Conservation (phyloP, 2,113 vertebrate species). For the Propithecus coquereli region DNA sequence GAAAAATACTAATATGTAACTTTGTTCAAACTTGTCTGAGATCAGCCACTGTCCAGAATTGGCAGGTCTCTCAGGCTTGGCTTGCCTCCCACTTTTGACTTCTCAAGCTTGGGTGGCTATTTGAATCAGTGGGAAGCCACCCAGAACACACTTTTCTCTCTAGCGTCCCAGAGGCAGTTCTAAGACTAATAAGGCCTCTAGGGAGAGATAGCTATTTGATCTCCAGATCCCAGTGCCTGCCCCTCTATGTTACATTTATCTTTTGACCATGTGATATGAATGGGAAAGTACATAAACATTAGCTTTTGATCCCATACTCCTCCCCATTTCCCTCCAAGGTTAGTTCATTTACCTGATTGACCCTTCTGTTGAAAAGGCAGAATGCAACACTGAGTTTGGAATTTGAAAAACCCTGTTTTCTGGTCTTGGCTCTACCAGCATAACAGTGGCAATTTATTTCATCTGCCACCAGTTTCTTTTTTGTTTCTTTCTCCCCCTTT, state of each 20-base stretch:
- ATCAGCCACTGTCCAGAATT: slow-evolving; percentile 28
- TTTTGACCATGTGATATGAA: background rate
- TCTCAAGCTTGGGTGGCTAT: background rate
- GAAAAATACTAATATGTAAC: slow-evolving; percentile 29
- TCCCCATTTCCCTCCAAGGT: background rate
- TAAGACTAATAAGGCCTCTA: background rate
- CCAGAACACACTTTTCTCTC: slow-evolving; percentile 9
- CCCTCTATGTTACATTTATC: background rate
- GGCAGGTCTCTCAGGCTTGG: background rate
- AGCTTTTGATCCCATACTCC: background rate
- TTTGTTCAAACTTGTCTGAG: slow-evolving; percentile 13
- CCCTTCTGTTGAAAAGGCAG: slow-evolving; percentile 1
- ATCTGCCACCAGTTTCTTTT: background rate
- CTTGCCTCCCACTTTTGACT: background rate
- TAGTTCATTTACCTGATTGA: background rate
- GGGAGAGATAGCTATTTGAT: background rate
- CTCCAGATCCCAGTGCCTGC: background rate
- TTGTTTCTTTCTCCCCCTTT: background rate
- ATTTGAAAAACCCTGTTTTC: background rate
- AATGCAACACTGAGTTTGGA: background rate
- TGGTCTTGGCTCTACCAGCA: background rate
- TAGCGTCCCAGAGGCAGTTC: background rate
- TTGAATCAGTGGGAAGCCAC: background rate
- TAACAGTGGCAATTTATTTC: background rate
- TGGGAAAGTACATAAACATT: background rate